phyloP scores from a whole-genome alignment of 2,888 invertebrate genomes.

The Caenorhabditis panamensis region DNA sequence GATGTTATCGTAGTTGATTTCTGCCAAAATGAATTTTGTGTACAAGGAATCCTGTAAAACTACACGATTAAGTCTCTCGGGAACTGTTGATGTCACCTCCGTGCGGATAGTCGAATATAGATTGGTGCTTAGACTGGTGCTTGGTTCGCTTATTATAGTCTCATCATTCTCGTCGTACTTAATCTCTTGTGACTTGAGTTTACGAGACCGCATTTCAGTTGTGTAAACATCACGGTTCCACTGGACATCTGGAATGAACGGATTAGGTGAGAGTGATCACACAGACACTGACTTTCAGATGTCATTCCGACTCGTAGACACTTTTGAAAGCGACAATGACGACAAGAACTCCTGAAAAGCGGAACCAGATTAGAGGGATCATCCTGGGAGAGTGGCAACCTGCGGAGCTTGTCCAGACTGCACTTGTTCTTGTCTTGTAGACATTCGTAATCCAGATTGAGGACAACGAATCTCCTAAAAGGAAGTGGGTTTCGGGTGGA shows the following conservation, averaged over 20 bases:
- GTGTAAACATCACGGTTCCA: slow-evolving; percentile 62
- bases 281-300: slow-evolving; percentile 55
- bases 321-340: slow-evolving; percentile 64
- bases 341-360: slow-evolving; percentile 56
- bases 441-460: slow-evolving; percentile 62
- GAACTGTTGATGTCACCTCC: slow-evolving; percentile 34
- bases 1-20: slow-evolving; percentile 37
- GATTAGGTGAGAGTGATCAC: background rate
- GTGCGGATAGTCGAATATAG: slow-evolving; percentile 40
- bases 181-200: slow-evolving; percentile 28
- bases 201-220: slow-evolving; percentile 16
- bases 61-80: background rate
- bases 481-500: background rate
- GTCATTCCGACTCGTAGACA: slow-evolving; percentile 64
- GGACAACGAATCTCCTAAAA: slow-evolving; percentile 64
- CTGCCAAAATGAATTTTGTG: slow-evolving; percentile 25
- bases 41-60: slow-evolving; percentile 42
- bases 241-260: slow-evolving; percentile 58
- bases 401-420: slow-evolving; percentile 47
- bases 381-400: slow-evolving; percentile 13
- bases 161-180: slow-evolving; percentile 32
- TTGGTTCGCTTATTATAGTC: slow-evolving; percentile 18
- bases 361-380: background rate
- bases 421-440: slow-evolving; percentile 55
- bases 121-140: slow-evolving; percentile 13